Conservation (phyloP, 2,797 vertebrate species). For the Menidia menidia region DNA sequence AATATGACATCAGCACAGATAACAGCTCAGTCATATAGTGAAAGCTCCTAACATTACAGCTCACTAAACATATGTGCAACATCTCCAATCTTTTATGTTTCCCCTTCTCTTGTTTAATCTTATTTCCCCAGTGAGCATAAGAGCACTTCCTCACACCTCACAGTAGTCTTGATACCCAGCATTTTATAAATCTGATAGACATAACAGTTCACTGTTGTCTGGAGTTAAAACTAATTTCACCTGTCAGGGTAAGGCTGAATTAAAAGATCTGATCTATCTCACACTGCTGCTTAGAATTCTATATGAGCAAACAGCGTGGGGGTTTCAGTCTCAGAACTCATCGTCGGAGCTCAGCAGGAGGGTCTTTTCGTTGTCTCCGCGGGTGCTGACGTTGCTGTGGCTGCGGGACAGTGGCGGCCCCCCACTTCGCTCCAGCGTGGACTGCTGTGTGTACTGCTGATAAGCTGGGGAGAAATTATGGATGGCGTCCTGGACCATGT, state of each 20-base stretch:
- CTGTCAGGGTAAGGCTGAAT: constrained; percentile 18
- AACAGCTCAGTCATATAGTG: constrained; percentile 6
- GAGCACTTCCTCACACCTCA: not conserved
- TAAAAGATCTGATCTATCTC: constrained; percentile 37
- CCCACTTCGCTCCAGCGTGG: constrained; percentile 88
- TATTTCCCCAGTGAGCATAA: constrained; percentile 1
- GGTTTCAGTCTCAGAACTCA: constrained; percentile 86
- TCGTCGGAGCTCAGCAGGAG: constrained; percentile 97
- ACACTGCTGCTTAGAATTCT: constrained; percentile 19
- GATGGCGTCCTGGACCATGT: constrained; percentile 98
- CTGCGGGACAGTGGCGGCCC: constrained; percentile 89
- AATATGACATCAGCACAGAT: constrained; percentile 27
- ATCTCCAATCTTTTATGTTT: constrained; percentile 1
- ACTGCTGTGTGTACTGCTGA: constrained; percentile 99
- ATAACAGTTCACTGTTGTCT: constrained; percentile 18
- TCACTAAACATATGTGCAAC: constrained; percentile 13
- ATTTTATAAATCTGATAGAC: constrained; percentile 13
- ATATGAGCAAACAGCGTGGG: constrained; percentile 13
- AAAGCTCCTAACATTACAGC: not conserved
- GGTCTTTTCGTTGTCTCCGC: constrained; percentile 94
- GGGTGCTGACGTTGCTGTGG: constrained; percentile 88
- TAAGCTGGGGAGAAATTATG: constrained; percentile 99
- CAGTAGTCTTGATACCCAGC: not conserved
- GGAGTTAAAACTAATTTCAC: constrained; percentile 38
- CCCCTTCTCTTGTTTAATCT: constrained; percentile 9